These are phyloP conservation scores for Ostrea denselamellosa DNA, from an alignment of 1,140 invertebrate genomes.

Conservation along the genomic window DNA sequence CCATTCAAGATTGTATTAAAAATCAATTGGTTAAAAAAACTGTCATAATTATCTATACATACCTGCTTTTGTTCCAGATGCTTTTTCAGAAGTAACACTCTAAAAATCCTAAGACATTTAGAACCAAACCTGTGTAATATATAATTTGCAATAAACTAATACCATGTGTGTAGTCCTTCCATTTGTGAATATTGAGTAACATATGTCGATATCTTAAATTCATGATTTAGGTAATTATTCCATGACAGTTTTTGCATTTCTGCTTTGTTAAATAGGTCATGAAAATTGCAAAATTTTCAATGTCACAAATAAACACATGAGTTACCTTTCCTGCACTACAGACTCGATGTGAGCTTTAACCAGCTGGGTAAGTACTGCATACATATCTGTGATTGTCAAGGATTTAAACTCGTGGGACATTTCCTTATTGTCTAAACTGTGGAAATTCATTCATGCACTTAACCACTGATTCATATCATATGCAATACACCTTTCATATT, in stretches of 20 bases:
- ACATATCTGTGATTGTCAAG: conserved; percentile 63
- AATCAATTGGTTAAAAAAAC: background rate
- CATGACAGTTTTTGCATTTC: no score
- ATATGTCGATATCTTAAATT: no score
- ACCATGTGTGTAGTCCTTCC: background rate
- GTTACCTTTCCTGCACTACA: conserved; percentile 86
- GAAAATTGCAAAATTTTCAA: background rate
- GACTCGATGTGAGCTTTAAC: conserved; percentile 86
- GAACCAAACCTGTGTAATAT: conserved; percentile 84
- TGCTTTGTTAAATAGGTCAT: no score
- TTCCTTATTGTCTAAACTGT: no score
- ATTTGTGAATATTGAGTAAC: background rate
- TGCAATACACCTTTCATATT: no score
- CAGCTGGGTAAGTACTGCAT: conserved; percentile 77
- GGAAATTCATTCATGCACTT: no score
- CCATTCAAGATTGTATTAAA: background rate
- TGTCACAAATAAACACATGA: background rate
- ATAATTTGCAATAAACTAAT: background rate
- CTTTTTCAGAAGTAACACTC: conserved; percentile 87
- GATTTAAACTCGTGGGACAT: background rate
- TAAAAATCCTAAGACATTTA: conserved; percentile 91
- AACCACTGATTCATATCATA: no score
- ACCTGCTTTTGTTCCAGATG: conserved; percentile 90
- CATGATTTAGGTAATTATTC: no score
- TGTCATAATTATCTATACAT: conserved; percentile 9